Evolutionary conservation across 2,888 invertebrate species (phyloP).

Genomic region (Lucinisca nassula): DNA sequence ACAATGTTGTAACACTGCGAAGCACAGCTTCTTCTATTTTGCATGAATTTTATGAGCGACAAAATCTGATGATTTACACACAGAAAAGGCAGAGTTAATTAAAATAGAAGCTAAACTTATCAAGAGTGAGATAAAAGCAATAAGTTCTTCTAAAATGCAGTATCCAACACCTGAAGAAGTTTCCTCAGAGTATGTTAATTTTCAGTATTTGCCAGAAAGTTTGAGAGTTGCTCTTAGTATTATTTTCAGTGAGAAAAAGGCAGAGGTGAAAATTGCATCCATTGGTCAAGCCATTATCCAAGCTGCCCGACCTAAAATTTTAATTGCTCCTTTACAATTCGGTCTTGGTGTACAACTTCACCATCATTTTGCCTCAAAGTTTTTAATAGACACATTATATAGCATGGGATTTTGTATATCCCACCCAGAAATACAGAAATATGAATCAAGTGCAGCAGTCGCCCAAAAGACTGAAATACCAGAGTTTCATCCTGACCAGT

Average conservation of each 20-base stretch:
- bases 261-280: slow-evolving; percentile 47
- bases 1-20: slow-evolving; percentile 67
- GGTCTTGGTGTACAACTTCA: slow-evolving; percentile 68
- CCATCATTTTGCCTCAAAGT: slow-evolving; percentile 64
- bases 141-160: slow-evolving; percentile 20
- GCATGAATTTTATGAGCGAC: slow-evolving; percentile 41
- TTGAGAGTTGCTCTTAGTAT: slow-evolving; percentile 26
- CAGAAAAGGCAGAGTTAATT: slow-evolving; percentile 28
- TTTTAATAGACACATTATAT: slow-evolving; percentile 70
- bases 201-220: slow-evolving; percentile 52
- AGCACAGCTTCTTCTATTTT: slow-evolving; percentile 57
- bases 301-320: slow-evolving; percentile 42
- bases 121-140: slow-evolving; percentile 68
- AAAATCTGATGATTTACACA: slow-evolving; percentile 41
- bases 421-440: slow-evolving; percentile 68
- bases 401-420: slow-evolving; percentile 67
- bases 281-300: slow-evolving; percentile 71
- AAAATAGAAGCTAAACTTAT: slow-evolving; percentile 77
- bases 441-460: slow-evolving; percentile 66
- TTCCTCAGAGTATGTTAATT: slow-evolving; percentile 28
- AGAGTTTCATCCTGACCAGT: not conserved
- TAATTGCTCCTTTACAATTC: slow-evolving; percentile 67
- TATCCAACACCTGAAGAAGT: slow-evolving; percentile 64
- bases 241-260: slow-evolving; percentile 52
- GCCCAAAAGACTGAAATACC: slow-evolving; percentile 41